Conservation (phyloP, 2,113 vertebrate species). For the Sapajus apella region DNA sequence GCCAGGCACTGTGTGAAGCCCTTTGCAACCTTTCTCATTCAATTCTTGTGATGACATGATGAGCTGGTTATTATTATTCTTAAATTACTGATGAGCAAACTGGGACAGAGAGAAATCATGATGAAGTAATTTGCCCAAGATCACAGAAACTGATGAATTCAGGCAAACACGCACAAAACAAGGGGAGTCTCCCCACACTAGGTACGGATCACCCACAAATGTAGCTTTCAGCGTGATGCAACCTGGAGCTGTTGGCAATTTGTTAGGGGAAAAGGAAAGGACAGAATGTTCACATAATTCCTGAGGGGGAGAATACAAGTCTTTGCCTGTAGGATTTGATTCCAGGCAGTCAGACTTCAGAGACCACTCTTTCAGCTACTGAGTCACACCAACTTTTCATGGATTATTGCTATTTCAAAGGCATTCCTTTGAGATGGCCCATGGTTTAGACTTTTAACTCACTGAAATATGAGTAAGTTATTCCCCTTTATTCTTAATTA, state of each 20-base stretch:
- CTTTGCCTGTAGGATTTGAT: slow-evolving; percentile 3
- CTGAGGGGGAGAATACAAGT: background rate
- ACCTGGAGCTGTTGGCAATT: background rate
- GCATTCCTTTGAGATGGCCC: background rate
- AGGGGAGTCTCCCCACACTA: background rate
- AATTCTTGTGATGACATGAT: background rate
- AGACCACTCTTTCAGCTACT: background rate
- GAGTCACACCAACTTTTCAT: background rate
- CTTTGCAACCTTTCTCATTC: background rate
- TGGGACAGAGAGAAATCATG: background rate
- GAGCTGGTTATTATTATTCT: background rate
- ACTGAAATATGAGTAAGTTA: background rate
- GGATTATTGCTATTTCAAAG: background rate
- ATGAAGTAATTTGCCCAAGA: background rate
- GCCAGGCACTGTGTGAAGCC: background rate
- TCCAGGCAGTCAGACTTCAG: background rate
- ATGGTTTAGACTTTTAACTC: background rate
- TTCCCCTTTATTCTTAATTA: background rate
- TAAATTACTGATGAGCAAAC: background rate
- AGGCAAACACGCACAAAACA: background rate
- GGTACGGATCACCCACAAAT: background rate
- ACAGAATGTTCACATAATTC: background rate
- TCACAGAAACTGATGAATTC: background rate
- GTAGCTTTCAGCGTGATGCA: background rate
- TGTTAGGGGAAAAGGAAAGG: background rate